Evolutionary conservation across 2,888 invertebrate species (phyloP).

Genomic region (Drosophila fulvimacula): DNA sequence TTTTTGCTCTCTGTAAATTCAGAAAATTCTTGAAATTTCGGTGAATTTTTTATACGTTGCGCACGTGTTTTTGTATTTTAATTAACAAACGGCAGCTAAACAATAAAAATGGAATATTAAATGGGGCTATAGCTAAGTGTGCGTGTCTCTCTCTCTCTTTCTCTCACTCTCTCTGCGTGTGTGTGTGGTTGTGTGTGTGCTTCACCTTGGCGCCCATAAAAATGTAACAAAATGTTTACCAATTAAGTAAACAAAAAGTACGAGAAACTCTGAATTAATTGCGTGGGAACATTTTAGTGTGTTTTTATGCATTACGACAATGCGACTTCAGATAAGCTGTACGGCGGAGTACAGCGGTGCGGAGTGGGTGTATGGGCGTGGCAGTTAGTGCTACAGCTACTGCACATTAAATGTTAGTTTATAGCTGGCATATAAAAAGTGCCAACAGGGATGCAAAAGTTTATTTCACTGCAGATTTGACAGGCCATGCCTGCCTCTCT

Average conservation of each 20-base stretch:
- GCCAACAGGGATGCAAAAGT: conserved; percentile 50
- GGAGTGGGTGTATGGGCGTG: conserved; percentile 17
- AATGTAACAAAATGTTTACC: conserved; percentile 80
- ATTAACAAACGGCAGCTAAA: conserved; percentile 74
- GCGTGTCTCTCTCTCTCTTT: conserved; percentile 17
- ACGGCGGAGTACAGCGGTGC: background rate
- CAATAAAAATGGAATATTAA: conserved; percentile 79
- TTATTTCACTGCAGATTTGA: conserved; percentile 65
- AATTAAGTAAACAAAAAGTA: conserved; percentile 79
- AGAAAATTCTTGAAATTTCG: conserved; percentile 33
- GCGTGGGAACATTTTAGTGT: conserved; percentile 79
- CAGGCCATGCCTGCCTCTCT: conserved; percentile 24
- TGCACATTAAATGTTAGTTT: conserved; percentile 68
- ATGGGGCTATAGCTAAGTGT: conserved; percentile 44
- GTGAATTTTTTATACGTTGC: conserved; percentile 70
- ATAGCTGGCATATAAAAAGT: conserved; percentile 56
- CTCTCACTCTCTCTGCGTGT: conserved; percentile 6
- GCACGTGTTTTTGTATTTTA: conserved; percentile 82
- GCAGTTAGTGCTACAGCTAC: conserved; percentile 33
- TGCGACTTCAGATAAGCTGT: conserved; percentile 35
- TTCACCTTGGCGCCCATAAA: conserved; percentile 76
- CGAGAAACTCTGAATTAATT: conserved; percentile 73
- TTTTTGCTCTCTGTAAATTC: background rate
- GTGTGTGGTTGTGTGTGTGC: conserved; percentile 32
- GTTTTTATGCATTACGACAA: conserved; percentile 76